Percentiles rank a stretch among this genome's conserved stretches.
Evolutionary conservation across 2,113 vertebrate species (phyloP).

Genomic region (Pyrgilauda ruficollis): DNA sequence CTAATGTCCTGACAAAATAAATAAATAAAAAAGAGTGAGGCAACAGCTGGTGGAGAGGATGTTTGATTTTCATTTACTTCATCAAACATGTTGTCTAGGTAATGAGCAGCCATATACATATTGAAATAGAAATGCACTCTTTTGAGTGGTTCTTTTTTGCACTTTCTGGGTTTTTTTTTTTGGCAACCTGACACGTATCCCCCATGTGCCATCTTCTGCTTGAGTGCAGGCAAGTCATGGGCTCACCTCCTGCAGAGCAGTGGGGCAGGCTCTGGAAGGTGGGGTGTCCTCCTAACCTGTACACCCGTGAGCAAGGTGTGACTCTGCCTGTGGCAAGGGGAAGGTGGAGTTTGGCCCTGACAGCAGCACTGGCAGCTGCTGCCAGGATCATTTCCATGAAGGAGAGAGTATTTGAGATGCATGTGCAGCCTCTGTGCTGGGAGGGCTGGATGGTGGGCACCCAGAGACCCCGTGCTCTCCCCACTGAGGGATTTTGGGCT

Average conservation of each 20-base stretch:
- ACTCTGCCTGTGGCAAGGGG: neutral
- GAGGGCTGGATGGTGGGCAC: neutral
- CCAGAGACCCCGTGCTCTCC: neutral
- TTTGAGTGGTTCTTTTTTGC: neutral
- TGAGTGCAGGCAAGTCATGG: neutral
- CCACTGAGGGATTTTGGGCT: neutral
- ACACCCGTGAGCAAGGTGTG: neutral
- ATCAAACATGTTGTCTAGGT: neutral
- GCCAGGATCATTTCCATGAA: neutral
- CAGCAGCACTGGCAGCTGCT: neutral
- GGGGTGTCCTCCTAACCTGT: accelerated
- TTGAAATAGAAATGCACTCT: neutral
- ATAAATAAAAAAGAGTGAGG: neutral
- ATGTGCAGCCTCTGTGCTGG: neutral
- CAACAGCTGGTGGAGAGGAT: neutral
- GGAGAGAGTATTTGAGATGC: neutral
- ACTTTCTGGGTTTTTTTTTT: neutral
- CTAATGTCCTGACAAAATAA: neutral
- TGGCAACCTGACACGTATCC: neutral
- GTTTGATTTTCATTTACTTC: neutral
- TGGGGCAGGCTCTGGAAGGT: neutral
- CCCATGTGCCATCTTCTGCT: neutral
- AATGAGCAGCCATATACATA: neutral
- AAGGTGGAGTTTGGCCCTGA: neutral
- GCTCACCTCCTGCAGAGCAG: neutral